These are phyloP conservation scores for Microplitis demolitor DNA, from an alignment of 1,140 invertebrate genomes.

Conservation along the genomic window DNA sequence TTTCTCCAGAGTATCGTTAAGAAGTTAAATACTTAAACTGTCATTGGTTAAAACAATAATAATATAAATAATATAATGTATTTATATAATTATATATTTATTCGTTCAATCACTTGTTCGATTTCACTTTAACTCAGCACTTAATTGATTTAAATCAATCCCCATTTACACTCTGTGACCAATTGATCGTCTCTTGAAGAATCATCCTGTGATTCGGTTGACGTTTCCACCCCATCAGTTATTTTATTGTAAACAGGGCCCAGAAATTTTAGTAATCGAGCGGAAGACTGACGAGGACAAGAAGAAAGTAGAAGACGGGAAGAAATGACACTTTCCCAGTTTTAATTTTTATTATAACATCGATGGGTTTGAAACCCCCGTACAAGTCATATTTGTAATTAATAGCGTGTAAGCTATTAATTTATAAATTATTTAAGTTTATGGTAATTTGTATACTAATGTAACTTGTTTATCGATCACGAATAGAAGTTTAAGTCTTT, in stretches of 20 bases:
- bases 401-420: no score
- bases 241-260: background rate
- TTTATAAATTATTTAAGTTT: no score
- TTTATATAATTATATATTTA: background rate
- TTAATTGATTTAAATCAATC: background rate
- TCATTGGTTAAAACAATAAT: background rate
- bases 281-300: no score
- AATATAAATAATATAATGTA: background rate
- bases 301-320: no score
- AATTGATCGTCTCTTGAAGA: background rate
- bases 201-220: background rate
- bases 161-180: background rate
- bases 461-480: background rate
- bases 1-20: background rate
- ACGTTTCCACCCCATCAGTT: background rate
- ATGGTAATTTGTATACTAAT: no score
- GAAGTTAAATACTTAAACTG: background rate
- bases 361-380: no score
- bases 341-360: no score
- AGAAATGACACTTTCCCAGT: no score
- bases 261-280: no score
- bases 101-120: background rate
- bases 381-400: no score
- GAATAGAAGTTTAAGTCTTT: slow-evolving; percentile 2
- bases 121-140: background rate